Evolutionary conservation across 2,113 vertebrate genomes (phyloP), one percentile per base, ranked within the genome.

Genomic region (Chaetorhynchus papuensis): DNA sequence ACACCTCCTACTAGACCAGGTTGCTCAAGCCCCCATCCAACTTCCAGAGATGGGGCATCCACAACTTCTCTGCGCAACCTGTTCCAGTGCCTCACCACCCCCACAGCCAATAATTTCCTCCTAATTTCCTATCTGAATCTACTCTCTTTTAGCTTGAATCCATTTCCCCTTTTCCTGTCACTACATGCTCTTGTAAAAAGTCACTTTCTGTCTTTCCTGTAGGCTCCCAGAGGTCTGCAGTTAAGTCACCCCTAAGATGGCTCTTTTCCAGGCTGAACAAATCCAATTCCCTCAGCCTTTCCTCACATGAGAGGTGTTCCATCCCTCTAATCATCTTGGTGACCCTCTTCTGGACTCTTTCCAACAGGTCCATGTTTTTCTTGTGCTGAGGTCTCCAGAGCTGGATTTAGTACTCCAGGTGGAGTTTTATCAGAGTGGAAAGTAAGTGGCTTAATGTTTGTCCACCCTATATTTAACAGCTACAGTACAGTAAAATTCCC

Each of bases 241-340:
- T 59, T 30, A 33, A 5, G 13, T n/a, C 13, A 52, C 23, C 6
- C 15, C 33, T 44, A 57, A 37, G 31, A 49, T 0, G 0, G 13
- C 15, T 66, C 13, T 66, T 59, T 52, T 52, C 44, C 68, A 74
- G 23, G 28, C 15, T 52, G 37, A 28, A n/a, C 3, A 66, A 39
- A n/a, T 8, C 15, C 8, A 59, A 24, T 28, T 74, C 33, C 50
- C 22, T 59, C 44, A 74, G 60, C 37, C 13, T 45, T 66, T 66
- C 37, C 33, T 44, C 52, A 47, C 16, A 37, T 20, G 37, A 74
- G 22, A 37, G 22, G 10, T 37, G 15, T 27, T 74, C 9, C 21
- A 52, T 9, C 7, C 44, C 12, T 44, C 4, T 80, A 37, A 88
- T 33, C 37, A 33, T 33, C 27, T 59, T 24, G 23, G 18, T 59